phyloP scores from a whole-genome alignment of 2,113 vertebrate species.

The Sturnus vulgaris region DNA sequence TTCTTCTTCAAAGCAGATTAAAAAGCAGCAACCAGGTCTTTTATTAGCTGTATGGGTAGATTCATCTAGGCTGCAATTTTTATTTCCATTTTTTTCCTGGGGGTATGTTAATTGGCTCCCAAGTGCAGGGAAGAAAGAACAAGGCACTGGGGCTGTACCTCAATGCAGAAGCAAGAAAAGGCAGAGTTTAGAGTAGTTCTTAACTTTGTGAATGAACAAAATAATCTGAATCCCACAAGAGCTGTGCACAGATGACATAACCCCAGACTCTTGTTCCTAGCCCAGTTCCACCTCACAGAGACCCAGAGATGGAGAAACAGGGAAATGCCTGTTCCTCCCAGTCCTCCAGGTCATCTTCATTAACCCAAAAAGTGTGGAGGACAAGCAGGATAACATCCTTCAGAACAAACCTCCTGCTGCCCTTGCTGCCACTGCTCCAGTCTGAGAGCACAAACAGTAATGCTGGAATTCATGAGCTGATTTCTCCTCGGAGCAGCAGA shows the following conservation, averaged over 20 bases:
- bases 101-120: not conserved
- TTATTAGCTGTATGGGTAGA: not conserved
- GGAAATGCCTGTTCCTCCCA: not conserved
- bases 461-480: not conserved
- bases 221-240: not conserved
- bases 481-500: not conserved
- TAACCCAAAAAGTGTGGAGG: fast-evolving
- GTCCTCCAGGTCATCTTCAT: not conserved
- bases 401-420: not conserved
- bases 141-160: not conserved
- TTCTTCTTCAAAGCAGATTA: not conserved
- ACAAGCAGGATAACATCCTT: not conserved
- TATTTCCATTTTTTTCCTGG: not conserved
- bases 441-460: not conserved
- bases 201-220: not conserved
- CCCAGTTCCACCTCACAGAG: not conserved
- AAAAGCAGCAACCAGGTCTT: not conserved
- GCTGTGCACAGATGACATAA: not conserved
- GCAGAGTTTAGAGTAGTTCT: not conserved
- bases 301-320: not conserved
- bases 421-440: not conserved
- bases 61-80: not conserved
- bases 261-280: not conserved
- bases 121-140: not conserved
- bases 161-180: not conserved